Evolutionary conservation across 2,113 vertebrate genomes (phyloP).

Genomic region (Hippocampus zosterae): DNA sequence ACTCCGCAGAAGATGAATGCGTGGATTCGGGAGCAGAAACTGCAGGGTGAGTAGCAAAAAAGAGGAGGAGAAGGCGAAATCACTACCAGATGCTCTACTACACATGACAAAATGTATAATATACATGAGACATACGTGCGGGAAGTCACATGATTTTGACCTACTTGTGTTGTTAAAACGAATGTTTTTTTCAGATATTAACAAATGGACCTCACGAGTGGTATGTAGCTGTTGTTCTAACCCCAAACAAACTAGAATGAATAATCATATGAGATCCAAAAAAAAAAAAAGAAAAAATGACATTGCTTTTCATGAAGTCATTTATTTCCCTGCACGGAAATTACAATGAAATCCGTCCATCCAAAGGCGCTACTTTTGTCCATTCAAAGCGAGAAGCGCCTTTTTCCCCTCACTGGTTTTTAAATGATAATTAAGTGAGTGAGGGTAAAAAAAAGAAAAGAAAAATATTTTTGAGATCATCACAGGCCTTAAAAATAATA

Average conservation of each 20-base stretch:
- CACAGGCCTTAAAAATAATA: too few species aligned
- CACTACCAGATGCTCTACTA: not conserved
- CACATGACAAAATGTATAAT: not conserved
- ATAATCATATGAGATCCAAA: not conserved
- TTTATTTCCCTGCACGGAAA: not conserved
- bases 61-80: not conserved
- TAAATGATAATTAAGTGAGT: too few species aligned
- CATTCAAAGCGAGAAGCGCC: not conserved
- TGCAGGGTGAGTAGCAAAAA: conserved; percentile 59
- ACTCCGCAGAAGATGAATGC: conserved; percentile 65
- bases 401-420: not conserved
- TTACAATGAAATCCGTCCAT: not conserved
- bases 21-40: conserved; percentile 73
- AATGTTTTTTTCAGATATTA: not conserved
- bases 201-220: not conserved
- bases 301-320: not conserved
- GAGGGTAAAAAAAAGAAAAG: too few species aligned
- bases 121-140: not conserved
- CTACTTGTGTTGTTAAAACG: not conserved
- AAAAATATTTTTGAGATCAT: too few species aligned
- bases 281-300: not conserved
- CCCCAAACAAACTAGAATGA: not conserved
- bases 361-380: too few species aligned
- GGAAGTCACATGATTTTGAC: not conserved
- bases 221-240: not conserved